Base-by-base conservation (phyloP, 2,797 vertebrate genomes). In the Gouania willdenowi region DNA sequence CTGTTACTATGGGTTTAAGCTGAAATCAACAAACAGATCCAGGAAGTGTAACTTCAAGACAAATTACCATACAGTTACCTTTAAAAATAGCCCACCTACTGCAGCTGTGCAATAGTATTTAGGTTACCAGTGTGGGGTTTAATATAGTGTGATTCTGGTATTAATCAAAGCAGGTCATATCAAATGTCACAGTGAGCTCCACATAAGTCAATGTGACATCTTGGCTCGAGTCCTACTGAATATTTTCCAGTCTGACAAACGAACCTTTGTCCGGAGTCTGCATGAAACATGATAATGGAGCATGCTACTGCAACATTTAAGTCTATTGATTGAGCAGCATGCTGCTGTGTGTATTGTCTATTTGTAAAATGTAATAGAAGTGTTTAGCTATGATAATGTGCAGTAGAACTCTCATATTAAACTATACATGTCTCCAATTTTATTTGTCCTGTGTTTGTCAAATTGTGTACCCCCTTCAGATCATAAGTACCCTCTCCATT, bases 131-230 rank as follows among this genome's bases (percentile, higher is more conserved):
- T 60, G 55, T 21, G 53, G 52, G 43, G 41, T 61, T 68, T 63
- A 48, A 51, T 55, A 32, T 43, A 50, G 41, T 37, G 49, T 26
- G 42, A 59, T 68, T 50, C 51, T 51, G 49, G 58, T 58, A 33
- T 59, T 50, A 50, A 82, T 81, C 72, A 79, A 61, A 51, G 56
- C 50, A 40, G 54, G 45, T 45, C 65, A 35, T 71, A 76, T 83
- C 79, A 70, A 56, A 71, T 85, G 83, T 78, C 79, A 80, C 79
- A 77, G 63, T 59, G 32, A 55, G 56, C 47, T 65, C 14, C 66
- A 56, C 52, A 41, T 81, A 76, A 85, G 64, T 83, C 77, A 75
- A 70, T 74, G 49, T 39, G 59, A 48, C 64, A 63, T 37, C 63
- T 83, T 84, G 83, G 72, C 75, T 58, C 8, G 3, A 37, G 43